Evolutionary conservation across 2,888 invertebrate genomes (phyloP).

Genomic region (Celastrina argiolus): DNA sequence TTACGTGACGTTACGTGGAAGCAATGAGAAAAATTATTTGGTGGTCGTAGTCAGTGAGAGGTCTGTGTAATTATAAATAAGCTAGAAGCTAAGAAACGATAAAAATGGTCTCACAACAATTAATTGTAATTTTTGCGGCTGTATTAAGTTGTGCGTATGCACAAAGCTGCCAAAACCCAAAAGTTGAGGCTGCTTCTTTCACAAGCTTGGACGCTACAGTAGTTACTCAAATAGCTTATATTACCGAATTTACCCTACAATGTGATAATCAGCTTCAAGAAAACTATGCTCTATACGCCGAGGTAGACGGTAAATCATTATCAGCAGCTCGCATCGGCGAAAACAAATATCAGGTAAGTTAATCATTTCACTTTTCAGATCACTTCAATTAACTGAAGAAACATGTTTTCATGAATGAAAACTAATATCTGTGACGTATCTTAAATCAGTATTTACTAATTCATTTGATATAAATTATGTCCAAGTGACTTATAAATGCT

Average conservation of each 20-base stretch:
- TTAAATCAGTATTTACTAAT: too few relatives aligned
- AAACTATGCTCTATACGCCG: constrained; percentile 90
- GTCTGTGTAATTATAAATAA: constrained; percentile 17
- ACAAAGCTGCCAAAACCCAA: constrained; percentile 75
- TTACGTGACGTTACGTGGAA: constrained; percentile 35
- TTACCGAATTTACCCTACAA: constrained; percentile 91
- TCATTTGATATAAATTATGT: too few relatives aligned
- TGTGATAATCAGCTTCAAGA: constrained; percentile 82
- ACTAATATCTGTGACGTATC: too few relatives aligned
- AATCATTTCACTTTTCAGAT: constrained; percentile 10
- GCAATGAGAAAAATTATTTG: constrained; percentile 19
- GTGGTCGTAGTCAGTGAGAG: constrained; percentile 16
- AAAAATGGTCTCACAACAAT: constrained; percentile 69
- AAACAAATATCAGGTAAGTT: constrained; percentile 89
- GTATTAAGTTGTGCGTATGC: constrained; percentile 48
- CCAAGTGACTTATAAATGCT: too few relatives aligned
- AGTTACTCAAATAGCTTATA: constrained; percentile 92
- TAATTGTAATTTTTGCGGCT: constrained; percentile 49
- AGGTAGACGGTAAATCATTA: constrained; percentile 90
- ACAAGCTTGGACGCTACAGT: constrained; percentile 96
- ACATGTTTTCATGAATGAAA: too few relatives aligned
- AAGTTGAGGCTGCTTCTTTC: constrained; percentile 87
- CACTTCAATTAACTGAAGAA: background rate
- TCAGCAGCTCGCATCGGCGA: constrained; percentile 88
- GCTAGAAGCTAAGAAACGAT: constrained; percentile 35